Conservation (phyloP, 2,113 vertebrate genomes). For the Struthio camelus region DNA sequence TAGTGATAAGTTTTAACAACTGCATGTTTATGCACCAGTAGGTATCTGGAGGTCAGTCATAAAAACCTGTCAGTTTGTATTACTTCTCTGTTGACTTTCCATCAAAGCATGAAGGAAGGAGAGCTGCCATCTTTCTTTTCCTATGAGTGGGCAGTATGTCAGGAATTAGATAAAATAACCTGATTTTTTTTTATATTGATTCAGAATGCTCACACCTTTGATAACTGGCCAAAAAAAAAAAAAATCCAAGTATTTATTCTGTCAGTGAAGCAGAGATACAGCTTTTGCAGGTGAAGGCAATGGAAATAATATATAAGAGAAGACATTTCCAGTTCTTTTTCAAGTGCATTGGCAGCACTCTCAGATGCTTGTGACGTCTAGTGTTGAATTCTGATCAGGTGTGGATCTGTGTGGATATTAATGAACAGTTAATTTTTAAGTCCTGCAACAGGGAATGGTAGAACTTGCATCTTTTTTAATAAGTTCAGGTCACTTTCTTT, state of each 20-base stretch:
- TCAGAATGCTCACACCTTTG: not conserved
- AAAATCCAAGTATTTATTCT: not conserved
- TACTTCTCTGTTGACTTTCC: slow-evolving; percentile 49
- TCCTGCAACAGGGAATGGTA: not conserved
- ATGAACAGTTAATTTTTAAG: slow-evolving; percentile 46
- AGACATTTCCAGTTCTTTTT: not conserved
- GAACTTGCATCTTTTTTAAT: not conserved
- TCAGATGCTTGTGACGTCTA: not conserved
- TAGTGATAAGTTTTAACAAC: slow-evolving; percentile 56
- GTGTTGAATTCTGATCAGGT: slow-evolving; percentile 10
- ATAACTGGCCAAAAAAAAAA: not conserved
- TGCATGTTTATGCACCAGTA: slow-evolving; percentile 54
- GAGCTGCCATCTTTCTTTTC: slow-evolving; percentile 2
- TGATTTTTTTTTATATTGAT: not conserved
- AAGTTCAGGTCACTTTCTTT: slow-evolving; percentile 43
- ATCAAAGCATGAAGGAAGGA: slow-evolving; percentile 28
- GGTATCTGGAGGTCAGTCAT: slow-evolving; percentile 65
- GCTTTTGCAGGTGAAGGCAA: not conserved
- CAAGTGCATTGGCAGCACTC: not conserved
- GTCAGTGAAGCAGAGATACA: not conserved
- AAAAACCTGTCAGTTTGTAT: slow-evolving; percentile 63
- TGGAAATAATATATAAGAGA: not conserved
- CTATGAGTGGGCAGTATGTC: not conserved
- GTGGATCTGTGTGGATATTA: slow-evolving; percentile 20
- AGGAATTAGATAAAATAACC: not conserved